These are phyloP conservation scores for Cyclura pinguis DNA, from an alignment of 2,797 vertebrate species.

Conservation along the genomic window DNA sequence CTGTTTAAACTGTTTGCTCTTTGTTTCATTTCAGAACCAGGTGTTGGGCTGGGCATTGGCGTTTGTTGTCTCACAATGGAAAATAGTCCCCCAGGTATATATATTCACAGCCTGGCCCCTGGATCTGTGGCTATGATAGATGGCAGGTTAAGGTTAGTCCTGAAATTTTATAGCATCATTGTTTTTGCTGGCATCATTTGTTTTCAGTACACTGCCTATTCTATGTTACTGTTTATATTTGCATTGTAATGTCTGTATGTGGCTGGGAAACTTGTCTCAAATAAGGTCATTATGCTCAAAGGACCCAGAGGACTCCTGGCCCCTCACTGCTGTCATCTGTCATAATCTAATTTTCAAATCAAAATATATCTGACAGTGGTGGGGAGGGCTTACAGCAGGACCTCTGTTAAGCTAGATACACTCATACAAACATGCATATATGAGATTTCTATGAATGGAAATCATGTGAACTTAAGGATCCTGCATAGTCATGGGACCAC, in stretches of 20 bases:
- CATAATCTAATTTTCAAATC: background rate
- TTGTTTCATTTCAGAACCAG: conserved; percentile 83
- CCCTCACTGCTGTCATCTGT: too few relatives aligned
- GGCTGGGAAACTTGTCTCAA: background rate
- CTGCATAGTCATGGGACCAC: background rate
- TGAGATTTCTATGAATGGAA: background rate
- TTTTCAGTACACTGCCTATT: background rate
- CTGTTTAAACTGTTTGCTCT: conserved; percentile 46
- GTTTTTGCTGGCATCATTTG: background rate
- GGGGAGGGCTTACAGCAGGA: background rate
- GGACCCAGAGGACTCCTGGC: background rate
- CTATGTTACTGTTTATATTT: background rate
- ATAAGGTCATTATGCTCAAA: background rate
- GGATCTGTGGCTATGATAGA: conserved; percentile 98
- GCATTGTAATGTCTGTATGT: background rate
- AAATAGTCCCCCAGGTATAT: conserved; percentile 91
- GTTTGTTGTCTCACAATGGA: conserved; percentile 92
- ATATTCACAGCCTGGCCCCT: conserved; percentile 94
- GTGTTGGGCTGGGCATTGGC: conserved; percentile 93
- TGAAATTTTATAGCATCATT: conserved; percentile 28
- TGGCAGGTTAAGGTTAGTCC: conserved; percentile 89
- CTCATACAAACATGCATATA: background rate
- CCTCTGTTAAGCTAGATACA: background rate
- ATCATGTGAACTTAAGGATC: background rate
- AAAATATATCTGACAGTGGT: background rate